Conservation (phyloP, 2,113 vertebrate species). For the Pionites leucogaster region DNA sequence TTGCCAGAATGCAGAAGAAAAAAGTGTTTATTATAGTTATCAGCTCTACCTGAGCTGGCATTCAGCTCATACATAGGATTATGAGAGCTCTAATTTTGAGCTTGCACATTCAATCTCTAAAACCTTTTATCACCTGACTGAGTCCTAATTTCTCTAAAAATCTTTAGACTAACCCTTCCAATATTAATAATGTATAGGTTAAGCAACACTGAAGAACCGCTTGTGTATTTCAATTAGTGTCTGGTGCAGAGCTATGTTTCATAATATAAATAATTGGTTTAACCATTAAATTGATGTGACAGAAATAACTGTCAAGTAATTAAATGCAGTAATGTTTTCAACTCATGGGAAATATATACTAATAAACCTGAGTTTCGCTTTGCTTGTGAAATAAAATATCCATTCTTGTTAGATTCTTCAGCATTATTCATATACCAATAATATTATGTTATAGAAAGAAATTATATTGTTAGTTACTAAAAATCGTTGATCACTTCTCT, state of each 20-base stretch:
- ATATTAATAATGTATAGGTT: slow-evolving; percentile 39
- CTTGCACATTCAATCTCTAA: not conserved
- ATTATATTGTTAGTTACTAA: not conserved
- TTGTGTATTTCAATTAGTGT: slow-evolving; percentile 61
- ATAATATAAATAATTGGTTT: slow-evolving; percentile 74
- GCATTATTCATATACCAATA: not conserved
- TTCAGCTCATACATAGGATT: not conserved
- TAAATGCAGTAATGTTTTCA: slow-evolving; percentile 67
- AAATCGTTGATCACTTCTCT: not conserved
- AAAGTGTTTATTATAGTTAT: not conserved
- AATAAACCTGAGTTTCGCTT: slow-evolving; percentile 34
- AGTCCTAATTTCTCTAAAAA: not conserved
- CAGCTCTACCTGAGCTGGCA: not conserved
- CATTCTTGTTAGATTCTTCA: not conserved
- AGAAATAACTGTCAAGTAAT: slow-evolving; percentile 73
- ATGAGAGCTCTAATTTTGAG: not conserved
- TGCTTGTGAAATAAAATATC: not conserved
- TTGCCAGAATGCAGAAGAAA: not conserved
- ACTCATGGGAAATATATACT: slow-evolving; percentile 59
- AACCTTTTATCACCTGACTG: not conserved
- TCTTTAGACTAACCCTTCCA: slow-evolving; percentile 25
- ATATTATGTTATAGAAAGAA: not conserved
- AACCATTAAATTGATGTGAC: slow-evolving; percentile 71
- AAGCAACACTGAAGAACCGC: not conserved
- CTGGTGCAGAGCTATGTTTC: slow-evolving; percentile 54